phyloP scores from a whole-genome alignment of 2,113 vertebrate genomes.

The Passer domesticus region DNA sequence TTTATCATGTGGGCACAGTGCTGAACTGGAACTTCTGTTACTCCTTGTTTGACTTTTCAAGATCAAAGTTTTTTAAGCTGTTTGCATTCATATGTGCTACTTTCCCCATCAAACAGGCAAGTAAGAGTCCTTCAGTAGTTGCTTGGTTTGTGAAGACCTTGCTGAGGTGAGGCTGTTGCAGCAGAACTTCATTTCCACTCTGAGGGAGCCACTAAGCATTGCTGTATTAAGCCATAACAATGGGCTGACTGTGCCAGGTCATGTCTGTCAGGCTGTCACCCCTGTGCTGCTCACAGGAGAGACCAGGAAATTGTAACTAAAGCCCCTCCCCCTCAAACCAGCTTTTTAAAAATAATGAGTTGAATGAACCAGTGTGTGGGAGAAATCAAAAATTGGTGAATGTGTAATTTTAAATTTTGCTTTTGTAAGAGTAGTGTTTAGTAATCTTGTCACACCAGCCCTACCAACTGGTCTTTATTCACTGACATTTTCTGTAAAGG shows the following conservation, averaged over 20 bases:
- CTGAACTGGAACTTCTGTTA: background rate
- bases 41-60: background rate
- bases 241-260: background rate
- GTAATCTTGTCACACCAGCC: background rate
- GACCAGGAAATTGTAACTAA: background rate
- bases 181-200: background rate
- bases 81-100: background rate
- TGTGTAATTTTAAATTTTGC: background rate
- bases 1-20: rapidly evolving
- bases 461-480: background rate
- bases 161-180: background rate
- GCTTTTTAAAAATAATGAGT: background rate
- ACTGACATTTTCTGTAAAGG: background rate
- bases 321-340: background rate
- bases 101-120: background rate
- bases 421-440: background rate
- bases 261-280: background rate
- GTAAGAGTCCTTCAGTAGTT: background rate
- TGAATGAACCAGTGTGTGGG: background rate
- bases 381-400: background rate
- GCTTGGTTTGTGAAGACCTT: background rate
- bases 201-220: rapidly evolving
- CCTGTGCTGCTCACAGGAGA: background rate
- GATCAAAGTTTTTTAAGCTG: background rate
- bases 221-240: background rate